These are phyloP conservation scores for Peromyscus nudipes DNA, from an alignment of 2,797 vertebrate genomes.

Conservation along the genomic window DNA sequence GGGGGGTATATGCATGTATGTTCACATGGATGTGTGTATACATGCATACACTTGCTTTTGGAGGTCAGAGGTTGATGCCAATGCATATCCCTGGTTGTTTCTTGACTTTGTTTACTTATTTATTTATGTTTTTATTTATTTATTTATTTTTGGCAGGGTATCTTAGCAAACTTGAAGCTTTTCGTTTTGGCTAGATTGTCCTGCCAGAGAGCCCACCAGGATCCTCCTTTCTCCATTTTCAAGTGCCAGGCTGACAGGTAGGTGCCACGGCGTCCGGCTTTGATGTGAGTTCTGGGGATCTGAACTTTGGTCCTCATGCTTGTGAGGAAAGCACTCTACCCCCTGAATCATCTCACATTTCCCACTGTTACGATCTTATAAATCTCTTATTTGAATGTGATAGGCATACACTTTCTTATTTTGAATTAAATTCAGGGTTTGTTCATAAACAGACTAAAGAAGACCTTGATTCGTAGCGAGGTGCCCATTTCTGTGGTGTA, in stretches of 20 bases:
- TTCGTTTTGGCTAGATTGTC: background rate
- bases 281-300: background rate
- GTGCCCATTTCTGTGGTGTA: background rate
- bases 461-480: background rate
- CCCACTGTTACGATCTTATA: background rate
- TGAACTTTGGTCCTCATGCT: background rate
- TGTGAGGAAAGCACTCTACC: background rate
- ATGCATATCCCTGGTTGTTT: background rate
- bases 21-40: background rate
- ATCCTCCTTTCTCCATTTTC: background rate
- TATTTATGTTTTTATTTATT: background rate
- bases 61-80: background rate
- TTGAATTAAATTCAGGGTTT: background rate
- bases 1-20: background rate
- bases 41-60: background rate
- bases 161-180: background rate
- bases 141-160: background rate
- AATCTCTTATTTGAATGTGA: background rate
- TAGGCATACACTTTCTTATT: background rate
- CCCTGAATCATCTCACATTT: too few relatives aligned
- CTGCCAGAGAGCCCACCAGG: background rate
- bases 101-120: background rate
- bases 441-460: background rate
- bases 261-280: too few relatives aligned
- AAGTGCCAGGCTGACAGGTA: background rate